Evolutionary conservation across 1,140 invertebrate genomes (phyloP).

Genomic region (Ceratoteleas bidentatus): DNA sequence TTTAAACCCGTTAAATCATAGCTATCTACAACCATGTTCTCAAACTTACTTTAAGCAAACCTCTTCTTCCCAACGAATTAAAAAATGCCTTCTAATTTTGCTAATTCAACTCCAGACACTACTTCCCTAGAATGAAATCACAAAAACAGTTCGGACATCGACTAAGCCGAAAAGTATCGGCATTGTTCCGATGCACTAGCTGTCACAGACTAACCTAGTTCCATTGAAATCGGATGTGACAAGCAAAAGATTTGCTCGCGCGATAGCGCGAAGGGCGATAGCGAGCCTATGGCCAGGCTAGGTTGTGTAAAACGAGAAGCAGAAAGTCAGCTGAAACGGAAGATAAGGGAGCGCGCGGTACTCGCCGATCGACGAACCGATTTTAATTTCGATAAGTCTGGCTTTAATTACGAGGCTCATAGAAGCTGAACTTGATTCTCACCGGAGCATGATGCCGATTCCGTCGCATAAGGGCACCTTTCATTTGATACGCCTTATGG

Average conservation of each 20-base stretch:
- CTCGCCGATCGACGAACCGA: slow-evolving; percentile 49
- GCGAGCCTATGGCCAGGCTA: slow-evolving; percentile 43
- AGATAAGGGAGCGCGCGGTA: slow-evolving; percentile 37
- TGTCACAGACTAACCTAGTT: slow-evolving; percentile 35
- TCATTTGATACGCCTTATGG: slow-evolving; percentile 31
- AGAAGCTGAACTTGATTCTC: slow-evolving; percentile 51
- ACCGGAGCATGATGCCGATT: slow-evolving; percentile 52
- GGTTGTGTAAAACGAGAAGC: slow-evolving; percentile 48
- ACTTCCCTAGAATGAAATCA: too few species aligned
- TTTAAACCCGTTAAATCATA: too few species aligned
- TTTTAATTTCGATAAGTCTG: slow-evolving; percentile 74
- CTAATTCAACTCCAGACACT: too few species aligned
- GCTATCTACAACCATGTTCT: too few species aligned
- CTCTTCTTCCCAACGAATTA: too few species aligned
- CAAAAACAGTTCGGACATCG: too few species aligned
- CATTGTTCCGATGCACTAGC: neutral
- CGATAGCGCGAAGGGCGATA: slow-evolving; percentile 32
- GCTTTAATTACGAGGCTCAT: slow-evolving; percentile 69
- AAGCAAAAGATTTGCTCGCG: slow-evolving; percentile 48
- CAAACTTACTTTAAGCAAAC: too few species aligned
- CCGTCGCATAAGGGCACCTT: slow-evolving; percentile 21
- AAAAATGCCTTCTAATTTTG: too few species aligned
- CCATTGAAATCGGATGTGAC: slow-evolving; percentile 56
- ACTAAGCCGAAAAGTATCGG: neutral
- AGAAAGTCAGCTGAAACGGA: slow-evolving; percentile 43